Base-by-base conservation (phyloP, 1,140 invertebrate genomes). In the Penaeus indicus region DNA sequence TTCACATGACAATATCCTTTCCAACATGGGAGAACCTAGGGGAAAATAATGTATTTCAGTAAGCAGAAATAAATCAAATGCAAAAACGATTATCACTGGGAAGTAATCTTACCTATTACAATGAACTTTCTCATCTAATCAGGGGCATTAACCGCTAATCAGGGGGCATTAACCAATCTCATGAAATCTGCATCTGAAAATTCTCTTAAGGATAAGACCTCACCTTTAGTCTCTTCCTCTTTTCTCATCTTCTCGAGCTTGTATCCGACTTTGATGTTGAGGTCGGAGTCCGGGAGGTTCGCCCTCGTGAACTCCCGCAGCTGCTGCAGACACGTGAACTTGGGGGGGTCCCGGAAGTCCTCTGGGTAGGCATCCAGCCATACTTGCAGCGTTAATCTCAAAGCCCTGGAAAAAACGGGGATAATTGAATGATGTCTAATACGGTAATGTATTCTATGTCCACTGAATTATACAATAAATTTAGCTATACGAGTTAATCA, bases 301-400 rank as follows among this genome's bases (percentile, higher is more conserved):
- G 92, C 92, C 22, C 91, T 86, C 60, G 93, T 93, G 92, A 94
- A 94, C 18, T 92, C 92, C 81, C 93, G 92, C 21, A 95, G 91
- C 85, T 93, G 92, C 32, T 92, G 90, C 8, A 95, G 92, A 86
- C 92, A 93, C 11, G 92, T 91, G 89, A 86, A 96, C 91, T 95
- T 94, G 67, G 97, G 97, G n/a, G 96, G 95, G 91, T 97, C 96
- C 80, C 96, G 95, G 95, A 99, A 99, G 93, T 99, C 98, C 93
- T 99, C 98, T 67, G 97, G 96, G 92, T 98, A 99, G 75, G 96
- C 96, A 93, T 99, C 98, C 91, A 99, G 93, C 98, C 98, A 99
- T 13, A 99, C 97, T 92, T 98, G 97, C 85, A 99, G 94, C 87
- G 97, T 93, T 80, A 94, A 93, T 80, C 93, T 92, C 63, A 99